Evolutionary conservation across 2,888 invertebrate species (phyloP).

Genomic region (Nipponacmea schrenckii): DNA sequence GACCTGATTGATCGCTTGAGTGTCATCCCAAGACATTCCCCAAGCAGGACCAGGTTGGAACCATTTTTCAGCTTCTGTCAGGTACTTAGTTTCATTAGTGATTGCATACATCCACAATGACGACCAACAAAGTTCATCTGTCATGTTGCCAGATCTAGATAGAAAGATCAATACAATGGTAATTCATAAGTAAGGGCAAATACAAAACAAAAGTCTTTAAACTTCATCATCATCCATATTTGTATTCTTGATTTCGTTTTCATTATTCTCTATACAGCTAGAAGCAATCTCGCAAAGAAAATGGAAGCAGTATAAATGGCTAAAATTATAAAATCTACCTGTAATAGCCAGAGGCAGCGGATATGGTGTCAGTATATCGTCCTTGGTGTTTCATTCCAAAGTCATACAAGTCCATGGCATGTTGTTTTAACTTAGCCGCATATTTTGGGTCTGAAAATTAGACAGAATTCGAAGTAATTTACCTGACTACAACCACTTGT

Average conservation of each 20-base stretch:
- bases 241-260: too few relatives aligned
- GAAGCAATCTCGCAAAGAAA: too few relatives aligned
- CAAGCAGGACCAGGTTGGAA: constrained; percentile 38
- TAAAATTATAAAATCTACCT: constrained; percentile 30
- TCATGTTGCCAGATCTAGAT: constrained; percentile 37
- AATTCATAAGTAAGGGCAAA: background rate
- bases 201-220: background rate
- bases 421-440: constrained; percentile 39
- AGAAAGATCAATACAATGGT: constrained; percentile 2
- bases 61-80: constrained; percentile 39
- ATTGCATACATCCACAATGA: constrained; percentile 54
- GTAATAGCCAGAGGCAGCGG: constrained; percentile 27
- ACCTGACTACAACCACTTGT: too few relatives aligned
- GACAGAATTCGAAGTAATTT: background rate
- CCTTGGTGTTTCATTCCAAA: constrained; percentile 26
- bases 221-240: too few relatives aligned
- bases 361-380: constrained; percentile 20
- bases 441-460: constrained; percentile 37
- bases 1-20: constrained; percentile 43
- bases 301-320: too few relatives aligned
- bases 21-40: constrained; percentile 56
- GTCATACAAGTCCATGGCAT: constrained; percentile 38
- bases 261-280: too few relatives aligned
- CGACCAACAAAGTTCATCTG: constrained; percentile 56
- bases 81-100: constrained; percentile 46